Percentiles rank a stretch among this genome's conserved stretches.
Conservation (phyloP, 30 jellyfish, hydroid and myxozoan genomes). For the Haliclystus octoradiatus region DNA sequence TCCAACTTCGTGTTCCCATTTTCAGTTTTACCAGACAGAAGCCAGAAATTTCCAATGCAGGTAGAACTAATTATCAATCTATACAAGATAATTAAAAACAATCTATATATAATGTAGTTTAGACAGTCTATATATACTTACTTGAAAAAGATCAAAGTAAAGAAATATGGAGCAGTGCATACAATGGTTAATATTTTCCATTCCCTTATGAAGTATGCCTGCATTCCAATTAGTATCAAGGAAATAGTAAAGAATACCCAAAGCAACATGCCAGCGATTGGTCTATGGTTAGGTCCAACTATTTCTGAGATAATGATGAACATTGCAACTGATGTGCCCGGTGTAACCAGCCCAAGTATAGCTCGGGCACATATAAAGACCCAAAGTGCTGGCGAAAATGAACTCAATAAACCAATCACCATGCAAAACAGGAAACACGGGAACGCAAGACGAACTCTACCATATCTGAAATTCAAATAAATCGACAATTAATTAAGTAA, state of each 20-base stretch:
- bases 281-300: conserved; percentile 49
- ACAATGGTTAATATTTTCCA: conserved; percentile 40
- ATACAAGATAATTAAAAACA: too few relatives aligned
- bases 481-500: too few relatives aligned
- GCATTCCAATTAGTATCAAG: conserved; percentile 35
- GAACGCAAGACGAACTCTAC: conserved; percentile 24
- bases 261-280: conserved; percentile 38
- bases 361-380: conserved; percentile 29
- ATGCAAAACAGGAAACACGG: conserved; percentile 12
- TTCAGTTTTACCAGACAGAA: too few relatives aligned
- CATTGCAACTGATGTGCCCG: conserved; percentile 23
- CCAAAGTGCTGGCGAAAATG: conserved; percentile 52
- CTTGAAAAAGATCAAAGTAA: conserved; percentile 12
- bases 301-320: conserved; percentile 23
- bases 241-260: conserved; percentile 47
- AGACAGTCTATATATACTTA: conserved; percentile 9
- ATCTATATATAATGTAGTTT: too few relatives aligned
- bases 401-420: conserved; percentile 29
- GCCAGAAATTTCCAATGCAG: too few relatives aligned
- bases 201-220: conserved; percentile 31
- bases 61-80: too few relatives aligned
- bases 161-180: conserved; percentile 20
- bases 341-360: conserved; percentile 38
- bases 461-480: conserved; percentile 51
- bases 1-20: too few relatives aligned